phyloP scores from a whole-genome alignment of 92 coral and sea anemone species.

The Zoanthus gigantus region DNA sequence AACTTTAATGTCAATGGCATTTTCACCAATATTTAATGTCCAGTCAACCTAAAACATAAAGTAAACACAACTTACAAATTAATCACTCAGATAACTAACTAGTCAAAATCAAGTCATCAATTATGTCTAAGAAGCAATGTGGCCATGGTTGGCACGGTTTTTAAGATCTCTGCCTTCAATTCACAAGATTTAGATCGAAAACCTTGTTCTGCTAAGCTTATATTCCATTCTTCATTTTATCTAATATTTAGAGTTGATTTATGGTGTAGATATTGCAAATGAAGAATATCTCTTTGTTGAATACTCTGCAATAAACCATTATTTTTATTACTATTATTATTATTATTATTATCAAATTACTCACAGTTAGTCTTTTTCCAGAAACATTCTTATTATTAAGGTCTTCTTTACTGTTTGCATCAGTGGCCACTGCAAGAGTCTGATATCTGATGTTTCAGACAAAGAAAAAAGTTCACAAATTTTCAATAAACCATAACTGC shows the following conservation, averaged over 20 bases:
- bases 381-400: constrained; percentile 85
- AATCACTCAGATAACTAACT: too few relatives aligned
- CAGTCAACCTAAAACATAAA: constrained; percentile 86
- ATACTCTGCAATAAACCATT: too few relatives aligned
- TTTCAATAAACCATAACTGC: background rate
- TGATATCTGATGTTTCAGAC: constrained; percentile 79
- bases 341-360: background rate
- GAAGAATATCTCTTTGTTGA: too few relatives aligned
- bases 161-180: too few relatives aligned
- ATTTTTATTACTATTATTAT: too few relatives aligned
- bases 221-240: too few relatives aligned
- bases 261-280: too few relatives aligned
- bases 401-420: constrained; percentile 94
- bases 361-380: constrained; percentile 94
- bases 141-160: background rate
- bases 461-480: background rate
- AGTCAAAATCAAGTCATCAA: too few relatives aligned
- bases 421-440: constrained; percentile 98
- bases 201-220: too few relatives aligned
- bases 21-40: constrained; percentile 92
- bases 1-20: constrained; percentile 86
- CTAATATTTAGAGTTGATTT: too few relatives aligned
- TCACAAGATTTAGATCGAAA: too few relatives aligned
- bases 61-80: constrained; percentile 20
- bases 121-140: too few relatives aligned